Base-by-base conservation (phyloP, 2,113 vertebrate species). In the Takifugu flavidus region DNA sequence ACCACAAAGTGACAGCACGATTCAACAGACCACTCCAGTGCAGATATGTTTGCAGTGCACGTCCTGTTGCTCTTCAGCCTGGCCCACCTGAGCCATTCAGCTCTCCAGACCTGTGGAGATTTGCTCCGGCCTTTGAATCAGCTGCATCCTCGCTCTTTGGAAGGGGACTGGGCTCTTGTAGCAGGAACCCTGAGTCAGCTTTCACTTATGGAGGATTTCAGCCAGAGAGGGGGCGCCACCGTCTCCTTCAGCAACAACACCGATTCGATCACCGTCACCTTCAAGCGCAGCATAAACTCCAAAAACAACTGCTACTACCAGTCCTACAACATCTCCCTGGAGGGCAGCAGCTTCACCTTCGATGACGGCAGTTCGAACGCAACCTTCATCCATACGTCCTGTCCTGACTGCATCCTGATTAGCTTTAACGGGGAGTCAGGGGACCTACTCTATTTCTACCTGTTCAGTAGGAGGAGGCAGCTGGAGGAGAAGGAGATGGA, bases 341-440 rank as follows among this genome's bases (percentile, higher is more conserved):
- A 79, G 13, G 58, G 67, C 42, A 72, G 55, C 61, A 52, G 26
- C 51, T 78, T 78, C 57, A 44, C 7, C 14, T 44, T 63, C 6
- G 14, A 59, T 0, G 4, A 26, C 0, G 5, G 8, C 34, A 65
- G 7, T 12, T 0, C 44, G 34, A 68, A n/a, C 3, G 43, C 53
- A 45, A 58, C 64, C 51, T 77, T 79, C 61, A n/a, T 60, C 20
- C 27, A 31, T 1, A 80, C 77, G 1, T 64, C 79, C 15, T 75
- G 75, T 28, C 49, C 1, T 0, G 80, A 82, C 59, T 86, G 71
- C 47, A 2, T 75, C 14, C 42, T 82, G 56, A 26, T 77, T 53
- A 59, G 63, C 25, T 67, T 68, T 12, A 13, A 74, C 3, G 29
- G 58, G 2, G 53, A 13, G 1, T 56, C 51, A 0, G 56, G 11